Base-by-base conservation (phyloP, 1,140 invertebrate genomes). In the Tetramorium alpestre region DNA sequence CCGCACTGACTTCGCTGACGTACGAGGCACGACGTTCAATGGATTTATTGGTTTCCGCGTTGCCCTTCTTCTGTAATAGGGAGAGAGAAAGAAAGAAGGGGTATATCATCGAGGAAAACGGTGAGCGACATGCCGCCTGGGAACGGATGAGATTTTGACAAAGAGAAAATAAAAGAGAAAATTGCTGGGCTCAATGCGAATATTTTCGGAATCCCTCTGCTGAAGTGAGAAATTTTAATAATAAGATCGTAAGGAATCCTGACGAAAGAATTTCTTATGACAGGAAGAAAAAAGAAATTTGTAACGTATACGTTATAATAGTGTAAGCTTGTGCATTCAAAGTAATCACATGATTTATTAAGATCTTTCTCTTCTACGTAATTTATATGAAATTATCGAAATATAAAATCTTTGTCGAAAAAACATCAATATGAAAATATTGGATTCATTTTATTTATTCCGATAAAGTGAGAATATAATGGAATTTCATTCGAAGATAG, bases 41-140 rank as follows among this genome's bases (percentile, higher is more conserved):
- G 64, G 72, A 87, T 88, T 88, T 88, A 88, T 88, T 78, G 84
- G 72, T 78, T 62, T 88, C 70, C 54, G 22, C 25, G 51, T 87
- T 69, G 58, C 25, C 25, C 60, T 85, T 38, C 44, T 25, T 85
- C 22, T 51, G 16, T 44, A 44, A 44, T 28, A n/a, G 49, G 69
- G 22, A 25, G 7, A 33, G 6, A 41, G 8, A 76, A 2, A 64
- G 25, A 25, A 54, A 41, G 13, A 11, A 28, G 11, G 11, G n/a
- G 77, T 44, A 78, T 78, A 62, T 28, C 2, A 78, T 77, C 62
- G 72, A 13, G 58, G 10, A 51, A 38, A 77, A 77, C 7, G 49
- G 67, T 44, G 22, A n/a, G 33, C 47, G 38, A 81, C 13, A 33
- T 69, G 33, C 22, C 47, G n/a, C 22, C 10, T 13, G 64, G 22